These are phyloP conservation scores for Empidonax traillii DNA, from an alignment of 2,113 vertebrate species.

Conservation along the genomic window DNA sequence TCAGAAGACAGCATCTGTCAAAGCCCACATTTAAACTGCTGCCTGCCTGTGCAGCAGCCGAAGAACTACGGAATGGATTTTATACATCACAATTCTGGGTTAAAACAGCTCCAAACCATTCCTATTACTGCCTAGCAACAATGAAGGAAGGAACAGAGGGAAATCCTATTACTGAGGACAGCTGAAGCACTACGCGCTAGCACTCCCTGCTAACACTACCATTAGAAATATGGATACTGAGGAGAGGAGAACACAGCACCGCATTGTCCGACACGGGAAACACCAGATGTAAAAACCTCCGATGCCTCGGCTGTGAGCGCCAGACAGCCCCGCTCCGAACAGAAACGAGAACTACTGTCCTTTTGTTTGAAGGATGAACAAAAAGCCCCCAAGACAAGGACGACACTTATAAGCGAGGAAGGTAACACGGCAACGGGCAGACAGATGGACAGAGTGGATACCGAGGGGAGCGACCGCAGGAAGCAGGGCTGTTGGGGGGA, in stretches of 20 bases:
- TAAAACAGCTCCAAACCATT: conserved; percentile 60
- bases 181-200: conserved; percentile 38
- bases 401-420: conserved; percentile 43
- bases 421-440: conserved; percentile 60
- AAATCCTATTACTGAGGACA: conserved; percentile 63
- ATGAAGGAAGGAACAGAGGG: conserved; percentile 56
- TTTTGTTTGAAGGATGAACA: conserved; percentile 63
- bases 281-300: conserved; percentile 70
- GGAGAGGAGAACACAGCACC: conserved; percentile 68
- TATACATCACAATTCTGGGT: conserved; percentile 56
- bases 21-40: conserved; percentile 84
- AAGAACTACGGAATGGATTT: conserved; percentile 70
- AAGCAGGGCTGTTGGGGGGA: conserved; percentile 68
- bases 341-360: conserved; percentile 11
- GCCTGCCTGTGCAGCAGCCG: conserved; percentile 79
- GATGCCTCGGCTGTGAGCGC: conserved; percentile 13
- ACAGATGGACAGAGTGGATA: conserved; percentile 76
- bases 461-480: conserved; percentile 65
- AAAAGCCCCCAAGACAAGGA: conserved; percentile 40
- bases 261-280: conserved; percentile 73
- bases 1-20: conserved; percentile 87
- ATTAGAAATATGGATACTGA: conserved; percentile 78
- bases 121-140: conserved; percentile 79
- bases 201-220: conserved; percentile 51
- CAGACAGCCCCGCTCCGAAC: conserved; percentile 6